Percentiles rank a stretch among this genome's conserved stretches.
These are phyloP conservation scores for Apteryx owenii DNA, from an alignment of 2,113 vertebrate genomes.

Conservation along the genomic window DNA sequence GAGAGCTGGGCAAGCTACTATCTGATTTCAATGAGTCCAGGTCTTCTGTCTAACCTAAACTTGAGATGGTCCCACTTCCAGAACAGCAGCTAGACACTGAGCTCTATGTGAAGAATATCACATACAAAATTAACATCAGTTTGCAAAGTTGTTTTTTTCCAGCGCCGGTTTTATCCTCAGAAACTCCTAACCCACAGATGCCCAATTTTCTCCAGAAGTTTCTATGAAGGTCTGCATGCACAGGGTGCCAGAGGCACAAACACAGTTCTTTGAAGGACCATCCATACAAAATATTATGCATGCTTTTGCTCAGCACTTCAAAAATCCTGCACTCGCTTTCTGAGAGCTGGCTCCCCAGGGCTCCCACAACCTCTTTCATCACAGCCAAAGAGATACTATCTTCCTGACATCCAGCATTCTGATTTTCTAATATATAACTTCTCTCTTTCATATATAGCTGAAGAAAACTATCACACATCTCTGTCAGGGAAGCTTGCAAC, in stretches of 20 bases:
- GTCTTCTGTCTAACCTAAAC: neutral
- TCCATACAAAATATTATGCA: neutral
- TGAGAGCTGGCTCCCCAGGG: neutral
- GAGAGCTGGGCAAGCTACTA: neutral
- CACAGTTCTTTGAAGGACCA: accelerated
- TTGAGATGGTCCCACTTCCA: neutral
- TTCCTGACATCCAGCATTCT: neutral
- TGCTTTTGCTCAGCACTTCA: neutral
- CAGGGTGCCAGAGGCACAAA: neutral
- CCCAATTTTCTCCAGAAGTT: neutral
- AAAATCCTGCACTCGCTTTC: neutral
- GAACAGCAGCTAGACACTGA: neutral
- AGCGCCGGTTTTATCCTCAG: neutral
- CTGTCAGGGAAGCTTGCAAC: neutral
- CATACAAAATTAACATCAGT: neutral
- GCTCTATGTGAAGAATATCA: neutral
- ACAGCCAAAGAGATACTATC: neutral
- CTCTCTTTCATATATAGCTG: neutral
- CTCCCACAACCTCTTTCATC: neutral
- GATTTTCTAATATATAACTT: neutral
- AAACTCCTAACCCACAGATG: neutral
- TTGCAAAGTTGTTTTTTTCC: neutral
- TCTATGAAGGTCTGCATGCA: neutral
- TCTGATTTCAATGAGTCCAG: neutral
- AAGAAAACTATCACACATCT: neutral